Evolutionary conservation across 2,113 vertebrate species (phyloP).

Genomic region (Prochilodus magdalenae): DNA sequence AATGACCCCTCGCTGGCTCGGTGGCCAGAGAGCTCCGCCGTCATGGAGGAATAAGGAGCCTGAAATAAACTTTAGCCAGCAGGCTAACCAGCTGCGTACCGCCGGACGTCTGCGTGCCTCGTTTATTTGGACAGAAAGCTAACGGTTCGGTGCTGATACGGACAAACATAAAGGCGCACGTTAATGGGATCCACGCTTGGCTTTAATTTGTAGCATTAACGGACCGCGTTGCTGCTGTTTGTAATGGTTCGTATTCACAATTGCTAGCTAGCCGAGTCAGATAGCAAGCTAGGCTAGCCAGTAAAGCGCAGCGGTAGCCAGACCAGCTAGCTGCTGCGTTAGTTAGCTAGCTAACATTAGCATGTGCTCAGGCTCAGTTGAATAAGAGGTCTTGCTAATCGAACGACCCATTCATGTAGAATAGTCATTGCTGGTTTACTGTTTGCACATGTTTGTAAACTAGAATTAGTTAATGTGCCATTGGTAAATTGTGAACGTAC

Average conservation of each 20-base stretch:
- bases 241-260: background rate
- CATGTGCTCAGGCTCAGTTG: background rate
- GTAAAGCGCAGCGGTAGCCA: background rate
- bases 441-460: background rate
- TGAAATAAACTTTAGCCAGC: conserved; percentile 52
- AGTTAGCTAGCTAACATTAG: background rate
- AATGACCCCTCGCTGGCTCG: conserved; percentile 73
- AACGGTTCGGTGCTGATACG: background rate
- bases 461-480: background rate
- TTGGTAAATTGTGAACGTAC: background rate
- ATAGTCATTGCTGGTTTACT: background rate
- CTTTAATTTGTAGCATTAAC: background rate
- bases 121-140: background rate
- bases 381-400: background rate
- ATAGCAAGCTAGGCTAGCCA: background rate
- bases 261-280: background rate
- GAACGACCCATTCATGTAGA: background rate
- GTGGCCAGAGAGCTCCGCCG: conserved; percentile 71
- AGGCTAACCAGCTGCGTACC: background rate
- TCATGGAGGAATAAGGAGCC: conserved; percentile 59
- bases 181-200: background rate
- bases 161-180: background rate
- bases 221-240: background rate
- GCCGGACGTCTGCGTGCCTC: background rate
- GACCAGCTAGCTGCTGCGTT: background rate